A percentile compares a stretch with the other conserved stretches of the same genome.
Evolutionary conservation across 30 jellyfish, hydroid and myxozoan species (phyloP).

Genomic region (Chrysaora quinquecirrha): DNA sequence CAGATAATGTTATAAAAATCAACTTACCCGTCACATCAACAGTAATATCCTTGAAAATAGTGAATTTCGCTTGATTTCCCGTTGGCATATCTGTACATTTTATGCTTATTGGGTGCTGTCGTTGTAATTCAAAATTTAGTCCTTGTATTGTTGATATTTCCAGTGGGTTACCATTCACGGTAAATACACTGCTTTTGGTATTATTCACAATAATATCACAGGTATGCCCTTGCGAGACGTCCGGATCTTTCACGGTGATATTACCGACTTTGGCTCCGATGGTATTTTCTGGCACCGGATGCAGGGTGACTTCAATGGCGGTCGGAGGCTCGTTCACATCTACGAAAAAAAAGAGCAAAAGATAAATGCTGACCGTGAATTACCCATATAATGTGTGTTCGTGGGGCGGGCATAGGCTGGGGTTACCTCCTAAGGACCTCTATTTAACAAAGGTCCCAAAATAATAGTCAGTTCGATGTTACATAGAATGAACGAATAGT

Average conservation of each 20-base stretch:
- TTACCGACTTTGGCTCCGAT: slow-evolving; percentile 41
- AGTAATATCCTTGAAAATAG: slow-evolving; percentile 34
- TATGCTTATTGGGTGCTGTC: slow-evolving; percentile 29
- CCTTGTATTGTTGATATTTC: slow-evolving; percentile 33
- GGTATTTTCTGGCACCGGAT: slow-evolving; percentile 45
- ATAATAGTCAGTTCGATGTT: no score
- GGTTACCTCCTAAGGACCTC: no score
- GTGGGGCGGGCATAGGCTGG: no score
- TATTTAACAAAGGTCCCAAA: no score
- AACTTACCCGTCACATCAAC: slow-evolving; percentile 51
- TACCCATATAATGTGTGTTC: no score
- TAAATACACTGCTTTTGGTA: slow-evolving; percentile 29
- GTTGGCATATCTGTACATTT: slow-evolving; percentile 41
- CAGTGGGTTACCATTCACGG: slow-evolving; percentile 22
- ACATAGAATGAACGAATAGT: no score
- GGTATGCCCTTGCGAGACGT: slow-evolving; percentile 40
- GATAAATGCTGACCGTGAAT: no score
- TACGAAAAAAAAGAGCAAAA: slow-evolving; percentile 16
- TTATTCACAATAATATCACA: slow-evolving; percentile 39
- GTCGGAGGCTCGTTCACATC: slow-evolving; percentile 75
- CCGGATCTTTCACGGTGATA: slow-evolving; percentile 68
- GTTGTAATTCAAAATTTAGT: slow-evolving; percentile 45
- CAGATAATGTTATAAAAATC: no score
- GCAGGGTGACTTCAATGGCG: slow-evolving; percentile 22
- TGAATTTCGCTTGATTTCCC: slow-evolving; percentile 18